Percentiles rank a stretch among this genome's conserved stretches.
Evolutionary conservation across 2,797 vertebrate species (phyloP).

Genomic region (Cephalopachus bancanus): DNA sequence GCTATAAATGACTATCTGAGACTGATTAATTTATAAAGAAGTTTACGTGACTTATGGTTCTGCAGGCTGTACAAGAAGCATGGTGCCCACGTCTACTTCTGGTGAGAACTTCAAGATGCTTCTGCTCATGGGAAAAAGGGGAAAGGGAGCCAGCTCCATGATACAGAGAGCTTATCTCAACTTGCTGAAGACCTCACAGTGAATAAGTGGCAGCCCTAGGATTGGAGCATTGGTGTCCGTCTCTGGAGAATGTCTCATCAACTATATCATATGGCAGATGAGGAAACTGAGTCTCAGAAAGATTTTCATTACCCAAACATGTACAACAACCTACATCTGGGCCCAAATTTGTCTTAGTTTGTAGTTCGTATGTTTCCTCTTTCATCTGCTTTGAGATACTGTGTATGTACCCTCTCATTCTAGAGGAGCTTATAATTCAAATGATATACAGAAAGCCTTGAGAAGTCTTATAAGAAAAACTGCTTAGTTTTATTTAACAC

Average conservation of each 20-base stretch:
- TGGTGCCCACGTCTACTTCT: too few species aligned
- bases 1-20: too few species aligned
- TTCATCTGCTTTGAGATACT: background rate
- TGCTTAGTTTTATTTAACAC: conserved; percentile 3
- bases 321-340: background rate
- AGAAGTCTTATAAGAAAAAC: background rate
- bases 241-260: background rate
- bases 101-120: too few species aligned
- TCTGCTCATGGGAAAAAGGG: too few species aligned
- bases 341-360: background rate
- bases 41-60: too few species aligned
- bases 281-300: background rate
- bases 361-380: fast-evolving
- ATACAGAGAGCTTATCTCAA: too few species aligned
- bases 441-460: background rate
- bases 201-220: background rate
- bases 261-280: too few species aligned
- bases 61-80: too few species aligned
- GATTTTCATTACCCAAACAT: background rate
- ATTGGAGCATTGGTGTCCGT: background rate
- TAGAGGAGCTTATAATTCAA: background rate
- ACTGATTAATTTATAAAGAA: too few species aligned
- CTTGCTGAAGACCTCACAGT: too few species aligned
- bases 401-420: background rate
- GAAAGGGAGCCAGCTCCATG: too few species aligned